Conservation (phyloP, 2,113 vertebrate species). For the Chaetops frenatus region DNA sequence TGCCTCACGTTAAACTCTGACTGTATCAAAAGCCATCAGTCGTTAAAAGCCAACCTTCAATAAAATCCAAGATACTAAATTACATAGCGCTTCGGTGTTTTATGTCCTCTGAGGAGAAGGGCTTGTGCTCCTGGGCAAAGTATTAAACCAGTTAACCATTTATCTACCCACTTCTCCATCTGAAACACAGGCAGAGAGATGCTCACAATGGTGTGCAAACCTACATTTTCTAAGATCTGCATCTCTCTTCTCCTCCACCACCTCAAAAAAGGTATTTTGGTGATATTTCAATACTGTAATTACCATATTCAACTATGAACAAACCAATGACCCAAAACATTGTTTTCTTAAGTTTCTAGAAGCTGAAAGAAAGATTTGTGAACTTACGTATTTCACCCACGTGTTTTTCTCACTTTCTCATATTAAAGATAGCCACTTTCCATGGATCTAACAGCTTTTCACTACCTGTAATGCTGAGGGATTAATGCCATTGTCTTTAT, state of each 20-base stretch:
- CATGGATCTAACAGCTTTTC: neutral
- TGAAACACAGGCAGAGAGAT: neutral
- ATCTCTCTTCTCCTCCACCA: neutral
- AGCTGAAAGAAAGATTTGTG: neutral
- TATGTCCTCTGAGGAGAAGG: neutral
- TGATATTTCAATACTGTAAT: neutral
- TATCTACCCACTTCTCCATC: neutral
- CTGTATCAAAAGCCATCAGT: neutral
- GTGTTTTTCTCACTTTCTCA: neutral
- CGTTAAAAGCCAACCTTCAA: neutral
- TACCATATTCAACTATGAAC: neutral
- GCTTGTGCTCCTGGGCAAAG: neutral
- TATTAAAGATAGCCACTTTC: neutral
- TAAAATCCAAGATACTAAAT: neutral
- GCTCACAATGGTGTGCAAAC: neutral
- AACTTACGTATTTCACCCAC: neutral
- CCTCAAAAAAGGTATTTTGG: accelerated
- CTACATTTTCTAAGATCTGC: neutral
- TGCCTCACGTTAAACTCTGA: neutral
- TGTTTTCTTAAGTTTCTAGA: neutral
- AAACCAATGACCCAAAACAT: neutral
- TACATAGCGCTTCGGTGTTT: neutral
- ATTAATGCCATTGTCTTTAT: neutral
- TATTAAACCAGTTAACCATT: neutral
- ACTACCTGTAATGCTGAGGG: neutral